A percentile compares a stretch with the other conserved stretches of the same genome.
Conservation (phyloP, 2,888 invertebrate species). For the Mimumesa dahlbomi region DNA sequence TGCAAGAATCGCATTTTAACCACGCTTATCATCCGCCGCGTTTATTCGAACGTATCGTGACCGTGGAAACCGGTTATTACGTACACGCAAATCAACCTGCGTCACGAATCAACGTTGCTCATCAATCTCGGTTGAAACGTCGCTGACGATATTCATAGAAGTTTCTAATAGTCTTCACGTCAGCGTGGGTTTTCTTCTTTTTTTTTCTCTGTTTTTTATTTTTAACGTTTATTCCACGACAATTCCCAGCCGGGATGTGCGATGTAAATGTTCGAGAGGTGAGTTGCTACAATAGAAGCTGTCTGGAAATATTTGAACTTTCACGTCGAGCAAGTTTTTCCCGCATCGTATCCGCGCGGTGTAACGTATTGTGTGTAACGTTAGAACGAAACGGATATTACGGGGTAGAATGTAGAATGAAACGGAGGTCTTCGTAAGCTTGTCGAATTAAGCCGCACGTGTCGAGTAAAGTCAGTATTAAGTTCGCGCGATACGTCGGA, state of each 20-base stretch:
- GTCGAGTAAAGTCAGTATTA: conserved; percentile 50
- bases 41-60: conserved; percentile 30
- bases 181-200: too few species aligned
- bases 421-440: conserved; percentile 34
- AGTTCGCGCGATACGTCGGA: conserved; percentile 43
- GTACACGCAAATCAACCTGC: conserved; percentile 37
- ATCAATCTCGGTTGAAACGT: too few species aligned
- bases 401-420: too few species aligned
- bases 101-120: conserved; percentile 8
- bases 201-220: too few species aligned
- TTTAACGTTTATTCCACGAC: too few species aligned
- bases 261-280: too few species aligned
- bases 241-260: neutral
- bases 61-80: conserved; percentile 32
- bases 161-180: too few species aligned
- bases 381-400: conserved; percentile 17
- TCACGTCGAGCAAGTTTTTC: too few species aligned
- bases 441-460: conserved; percentile 38
- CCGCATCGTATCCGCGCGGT: conserved; percentile 26
- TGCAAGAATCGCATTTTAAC: conserved; percentile 6
- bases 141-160: neutral
- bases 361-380: neutral
- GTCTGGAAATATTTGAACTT: too few species aligned
- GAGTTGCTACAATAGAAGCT: too few species aligned
- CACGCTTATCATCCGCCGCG: neutral